A percentile compares a stretch with the other conserved stretches of the same genome.
Evolutionary conservation across 2,797 vertebrate genomes (phyloP).

Genomic region (Galaxias olidus): DNA sequence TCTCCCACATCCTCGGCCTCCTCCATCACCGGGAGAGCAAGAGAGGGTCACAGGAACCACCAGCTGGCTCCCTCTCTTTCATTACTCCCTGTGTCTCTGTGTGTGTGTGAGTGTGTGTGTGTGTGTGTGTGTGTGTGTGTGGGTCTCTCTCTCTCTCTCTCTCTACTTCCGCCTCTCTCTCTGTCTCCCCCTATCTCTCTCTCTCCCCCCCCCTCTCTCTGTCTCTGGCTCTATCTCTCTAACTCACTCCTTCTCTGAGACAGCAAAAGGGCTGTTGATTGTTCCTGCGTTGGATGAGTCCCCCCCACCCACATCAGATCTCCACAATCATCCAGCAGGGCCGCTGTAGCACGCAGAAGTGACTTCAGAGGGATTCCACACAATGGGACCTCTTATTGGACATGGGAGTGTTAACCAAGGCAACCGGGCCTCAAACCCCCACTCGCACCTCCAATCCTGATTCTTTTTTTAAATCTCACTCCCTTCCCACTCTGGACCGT

Average conservation of each 20-base stretch:
- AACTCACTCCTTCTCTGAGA: slow-evolving; percentile 6
- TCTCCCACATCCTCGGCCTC: slow-evolving; percentile 15
- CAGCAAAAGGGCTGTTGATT: slow-evolving; percentile 16
- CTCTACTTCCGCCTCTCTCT: neutral
- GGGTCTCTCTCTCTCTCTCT: no score
- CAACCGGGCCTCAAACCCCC: slow-evolving; percentile 37
- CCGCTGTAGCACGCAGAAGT: slow-evolving; percentile 11
- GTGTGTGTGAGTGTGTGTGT: neutral
- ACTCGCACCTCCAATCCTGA: slow-evolving; percentile 32
- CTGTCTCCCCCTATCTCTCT: neutral
- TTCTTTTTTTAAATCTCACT: slow-evolving; percentile 19
- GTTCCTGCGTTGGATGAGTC: slow-evolving; percentile 6
- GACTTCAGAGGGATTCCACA: slow-evolving; percentile 39
- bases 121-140: neutral
- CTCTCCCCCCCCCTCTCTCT: neutral
- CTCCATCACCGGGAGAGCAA: slow-evolving; percentile 11
- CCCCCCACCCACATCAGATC: slow-evolving; percentile 10
- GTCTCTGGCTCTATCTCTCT: slow-evolving; percentile 13
- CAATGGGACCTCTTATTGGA: slow-evolving; percentile 52
- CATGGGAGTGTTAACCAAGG: slow-evolving; percentile 60
- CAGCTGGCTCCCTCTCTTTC: slow-evolving; percentile 8
- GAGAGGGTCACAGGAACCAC: slow-evolving; percentile 6
- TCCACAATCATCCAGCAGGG: slow-evolving; percentile 30
- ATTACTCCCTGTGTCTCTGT: neutral
- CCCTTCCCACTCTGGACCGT: slow-evolving; percentile 56